Evolutionary conservation across 2,888 invertebrate species (phyloP), one percentile per base, ranked within the genome.

Genomic region (Drosophila monieri): DNA sequence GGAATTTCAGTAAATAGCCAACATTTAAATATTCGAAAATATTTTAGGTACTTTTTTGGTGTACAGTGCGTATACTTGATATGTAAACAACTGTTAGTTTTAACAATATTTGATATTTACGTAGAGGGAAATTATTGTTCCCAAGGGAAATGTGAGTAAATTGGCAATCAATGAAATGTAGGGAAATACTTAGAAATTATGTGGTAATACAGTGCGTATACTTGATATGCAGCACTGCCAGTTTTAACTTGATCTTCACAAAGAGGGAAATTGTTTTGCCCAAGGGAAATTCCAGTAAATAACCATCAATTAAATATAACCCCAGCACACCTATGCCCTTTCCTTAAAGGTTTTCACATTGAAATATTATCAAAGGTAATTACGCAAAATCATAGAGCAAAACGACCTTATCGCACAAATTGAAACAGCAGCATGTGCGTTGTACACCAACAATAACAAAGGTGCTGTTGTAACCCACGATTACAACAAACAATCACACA

Each of bases 331-430:
- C 21, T 35, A 57, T 59, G 44, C 27, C 15, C 8, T 35, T 41
- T 32, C 35, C 58, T 21, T 18, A 61, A 61, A 49, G 48, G 44
- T 61, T 52, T 52, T 68, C 46, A 41, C 78, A 85, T 83, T 85
- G 83, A 81, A 83, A 81, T 48, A 75, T 74, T 78, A 87, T 85
- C 78, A 87, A 81, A 81, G 76, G 81, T 59, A 81, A 81, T 86
- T 81, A 86, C 87, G 78, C 71, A 87, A 85, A 87, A 69, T 53
- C 77, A 83, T 81, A 72, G 70, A 83, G 77, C 83, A 84, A 87
- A 85, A 84, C 83, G 85, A 79, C 88, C 85, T 84, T 88, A 84
- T 85, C 77, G 77, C 77, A 71, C 76, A 76, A 60, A 81, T 85
- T 81, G 74, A 81, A 77, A 52, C 52, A 52, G 23, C 73, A 78